Conservation (phyloP, 2,797 vertebrate genomes). For the Loris lydekkerianus region DNA sequence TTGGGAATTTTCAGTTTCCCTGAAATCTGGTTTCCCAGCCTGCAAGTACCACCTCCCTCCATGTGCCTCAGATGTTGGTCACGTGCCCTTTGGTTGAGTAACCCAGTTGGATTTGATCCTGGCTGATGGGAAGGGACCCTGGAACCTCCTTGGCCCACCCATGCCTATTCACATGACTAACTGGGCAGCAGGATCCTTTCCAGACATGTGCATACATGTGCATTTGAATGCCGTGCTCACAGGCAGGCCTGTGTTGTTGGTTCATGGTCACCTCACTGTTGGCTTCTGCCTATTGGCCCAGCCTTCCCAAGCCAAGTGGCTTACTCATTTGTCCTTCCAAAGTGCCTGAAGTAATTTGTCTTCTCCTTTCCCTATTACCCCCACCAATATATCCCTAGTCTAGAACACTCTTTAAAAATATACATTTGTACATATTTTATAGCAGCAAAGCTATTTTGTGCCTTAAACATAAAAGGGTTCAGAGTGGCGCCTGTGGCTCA, state of each 20-base stretch:
- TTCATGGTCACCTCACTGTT: background rate
- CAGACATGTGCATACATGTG: background rate
- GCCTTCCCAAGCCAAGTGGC: background rate
- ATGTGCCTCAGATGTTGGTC: background rate
- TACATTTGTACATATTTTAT: background rate
- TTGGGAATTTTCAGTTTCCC: background rate
- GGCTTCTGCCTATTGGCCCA: background rate
- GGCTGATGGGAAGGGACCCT: background rate
- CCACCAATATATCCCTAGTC: background rate
- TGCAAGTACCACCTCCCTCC: background rate
- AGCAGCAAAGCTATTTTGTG: background rate
- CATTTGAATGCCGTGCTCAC: background rate
- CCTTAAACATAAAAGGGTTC: background rate
- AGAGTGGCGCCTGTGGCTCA: too few relatives aligned
- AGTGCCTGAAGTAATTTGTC: background rate
- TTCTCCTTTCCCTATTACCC: background rate
- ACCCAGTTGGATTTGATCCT: background rate
- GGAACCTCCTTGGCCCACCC: background rate
- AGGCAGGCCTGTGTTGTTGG: background rate
- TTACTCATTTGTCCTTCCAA: constrained; percentile 17
- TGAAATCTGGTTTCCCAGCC: background rate
- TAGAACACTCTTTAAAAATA: background rate
- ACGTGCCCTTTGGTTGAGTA: background rate
- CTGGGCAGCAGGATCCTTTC: background rate
- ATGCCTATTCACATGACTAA: background rate